Base-by-base conservation (phyloP, 2,888 invertebrate genomes). In the Drosophila histrio region DNA sequence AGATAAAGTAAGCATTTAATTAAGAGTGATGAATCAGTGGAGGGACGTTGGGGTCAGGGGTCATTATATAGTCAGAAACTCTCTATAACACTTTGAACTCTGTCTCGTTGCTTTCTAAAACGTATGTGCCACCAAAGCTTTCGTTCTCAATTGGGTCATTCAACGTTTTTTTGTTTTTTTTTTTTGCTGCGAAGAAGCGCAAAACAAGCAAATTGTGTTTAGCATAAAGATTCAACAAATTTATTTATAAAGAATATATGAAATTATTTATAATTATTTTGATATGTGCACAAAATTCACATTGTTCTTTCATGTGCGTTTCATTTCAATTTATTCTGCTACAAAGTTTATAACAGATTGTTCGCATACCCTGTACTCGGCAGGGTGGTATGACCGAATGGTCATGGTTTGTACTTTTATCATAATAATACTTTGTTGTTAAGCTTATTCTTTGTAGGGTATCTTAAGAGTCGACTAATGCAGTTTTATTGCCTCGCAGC, bases 401-500 rank as follows among this genome's bases (percentile, higher is more conserved):
- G 13, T 6, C 2, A 26, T 15, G 4, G 13, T 6, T 44, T 9
- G 9, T 7, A 3, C 2, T 15, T 4, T 26, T 15, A 2, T 13
- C 6, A 36, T 8, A 15, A 9, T n/a, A n/a, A n/a, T n/a, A n/a
- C n/a, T n/a, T n/a, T n/a, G n/a, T n/a, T n/a, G n/a, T n/a, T n/a
- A n/a, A n/a, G n/a, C n/a, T n/a, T n/a, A n/a, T n/a, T n/a, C n/a
- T 21, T 38, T 58, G 8, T 13, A 71, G 71, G 52, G 71, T 68
- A 68, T 74, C 6, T 0, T 0, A 1, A 3, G 1, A 2, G 46
- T 41, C 68, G 74, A 36, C 22, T 41, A 19, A 15, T 1, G 1
- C 2, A 2, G 6, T 1, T 7, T 11, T n/a, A n/a, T n/a, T 19
- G 21, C 21, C 38, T 15, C 43, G 21, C 44, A 44, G n/a, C 21